These are phyloP conservation scores for Drosophila azteca DNA, from an alignment of 1,140 invertebrate genomes.

Conservation along the genomic window DNA sequence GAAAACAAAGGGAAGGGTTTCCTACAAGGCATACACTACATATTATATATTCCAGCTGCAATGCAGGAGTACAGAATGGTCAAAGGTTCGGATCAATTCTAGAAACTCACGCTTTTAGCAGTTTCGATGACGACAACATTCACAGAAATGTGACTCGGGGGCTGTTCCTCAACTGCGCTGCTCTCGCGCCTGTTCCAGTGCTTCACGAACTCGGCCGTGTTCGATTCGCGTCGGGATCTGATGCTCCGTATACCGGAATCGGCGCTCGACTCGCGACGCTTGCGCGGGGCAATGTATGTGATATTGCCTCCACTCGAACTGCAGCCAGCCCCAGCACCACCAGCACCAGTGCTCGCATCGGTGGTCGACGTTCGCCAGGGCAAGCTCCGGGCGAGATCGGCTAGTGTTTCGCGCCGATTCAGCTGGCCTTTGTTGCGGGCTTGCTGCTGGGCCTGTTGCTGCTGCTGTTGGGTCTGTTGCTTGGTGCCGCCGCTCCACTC, in stretches of 20 bases:
- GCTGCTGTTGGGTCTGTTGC: slow-evolving; percentile 53
- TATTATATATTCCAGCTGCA: no score
- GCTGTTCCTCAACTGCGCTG: slow-evolving; percentile 79
- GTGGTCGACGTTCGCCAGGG: slow-evolving; percentile 88
- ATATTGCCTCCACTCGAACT: slow-evolving; percentile 76
- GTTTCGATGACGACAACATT: slow-evolving; percentile 64
- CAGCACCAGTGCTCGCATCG: slow-evolving; percentile 84
- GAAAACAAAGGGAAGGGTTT: no score
- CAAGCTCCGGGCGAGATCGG: slow-evolving; percentile 90
- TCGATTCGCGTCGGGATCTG: slow-evolving; percentile 89
- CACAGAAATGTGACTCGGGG: slow-evolving; percentile 41
- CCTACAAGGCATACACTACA: no score
- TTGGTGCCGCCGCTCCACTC: slow-evolving; percentile 92
- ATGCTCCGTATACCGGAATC: slow-evolving; percentile 92
- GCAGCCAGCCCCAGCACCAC: slow-evolving; percentile 5
- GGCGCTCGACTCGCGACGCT: slow-evolving; percentile 91
- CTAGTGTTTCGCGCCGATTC: slow-evolving; percentile 92
- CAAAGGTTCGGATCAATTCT: no score
- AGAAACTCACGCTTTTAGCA: slow-evolving; percentile 71
- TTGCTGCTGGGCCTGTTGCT: slow-evolving; percentile 52
- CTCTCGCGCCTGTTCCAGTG: slow-evolving; percentile 87
- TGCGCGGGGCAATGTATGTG: slow-evolving; percentile 85
- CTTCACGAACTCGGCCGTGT: slow-evolving; percentile 89
- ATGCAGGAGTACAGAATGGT: no score
- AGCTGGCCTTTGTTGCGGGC: slow-evolving; percentile 87